Evolutionary conservation across 2,113 vertebrate genomes (phyloP).

Genomic region (Misgurnus anguillicaudatus): DNA sequence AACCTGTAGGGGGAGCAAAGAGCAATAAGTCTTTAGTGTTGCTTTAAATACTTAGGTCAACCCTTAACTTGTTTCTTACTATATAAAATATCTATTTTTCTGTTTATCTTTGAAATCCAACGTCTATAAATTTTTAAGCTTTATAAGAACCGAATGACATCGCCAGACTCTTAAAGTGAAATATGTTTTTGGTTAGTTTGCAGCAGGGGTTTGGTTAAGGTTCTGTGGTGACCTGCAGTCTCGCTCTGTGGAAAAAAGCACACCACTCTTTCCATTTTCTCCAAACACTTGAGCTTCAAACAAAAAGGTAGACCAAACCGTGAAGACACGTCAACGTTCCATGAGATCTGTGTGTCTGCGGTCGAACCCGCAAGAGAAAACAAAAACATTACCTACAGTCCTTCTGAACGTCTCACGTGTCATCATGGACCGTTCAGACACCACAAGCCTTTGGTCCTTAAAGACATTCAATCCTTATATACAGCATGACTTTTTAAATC

Average conservation of each 20-base stretch:
- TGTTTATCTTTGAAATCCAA: not conserved
- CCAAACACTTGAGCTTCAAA: slow-evolving; percentile 19
- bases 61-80: too few species aligned
- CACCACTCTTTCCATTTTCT: slow-evolving; percentile 25
- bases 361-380: not conserved
- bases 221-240: slow-evolving; percentile 14
- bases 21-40: too few species aligned
- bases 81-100: slow-evolving; percentile 7
- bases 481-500: not conserved
- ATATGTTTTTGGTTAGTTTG: slow-evolving; percentile 33
- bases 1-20: too few species aligned
- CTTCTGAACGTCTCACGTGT: slow-evolving; percentile 16
- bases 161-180: slow-evolving; percentile 52
- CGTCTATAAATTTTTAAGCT: slow-evolving; percentile 35
- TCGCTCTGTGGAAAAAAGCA: slow-evolving; percentile 56
- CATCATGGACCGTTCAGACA: not conserved
- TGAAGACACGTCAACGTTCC: slow-evolving; percentile 30
- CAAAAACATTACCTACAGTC: slow-evolving; percentile 13
- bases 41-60: too few species aligned
- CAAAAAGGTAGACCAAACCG: slow-evolving; percentile 30
- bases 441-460: not conserved
- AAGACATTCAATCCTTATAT: not conserved
- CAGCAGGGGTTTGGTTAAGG: not conserved
- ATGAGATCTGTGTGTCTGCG: slow-evolving; percentile 1
- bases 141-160: slow-evolving; percentile 49